A percentile compares a stretch with the other conserved stretches of the same genome.
phyloP scores from a whole-genome alignment of 2,113 vertebrate species.

The Dipodomys ordii region DNA sequence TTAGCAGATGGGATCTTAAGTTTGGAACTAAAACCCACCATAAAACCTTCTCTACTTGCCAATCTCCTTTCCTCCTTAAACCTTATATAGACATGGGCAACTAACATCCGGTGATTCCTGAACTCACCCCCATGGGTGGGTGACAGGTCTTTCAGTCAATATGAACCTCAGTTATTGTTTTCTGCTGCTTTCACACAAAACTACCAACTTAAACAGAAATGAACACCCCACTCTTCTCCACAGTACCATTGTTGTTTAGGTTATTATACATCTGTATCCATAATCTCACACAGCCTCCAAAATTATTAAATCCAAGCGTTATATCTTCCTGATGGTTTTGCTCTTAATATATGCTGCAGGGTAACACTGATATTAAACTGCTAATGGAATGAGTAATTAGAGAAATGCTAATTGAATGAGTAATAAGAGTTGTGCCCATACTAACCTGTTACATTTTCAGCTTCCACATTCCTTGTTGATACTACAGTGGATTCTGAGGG shows the following conservation, averaged over 20 bases:
- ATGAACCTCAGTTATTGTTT: background rate
- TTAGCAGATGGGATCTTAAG: background rate
- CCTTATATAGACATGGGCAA: background rate
- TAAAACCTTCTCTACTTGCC: background rate
- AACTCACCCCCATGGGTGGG: background rate
- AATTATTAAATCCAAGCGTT: background rate
- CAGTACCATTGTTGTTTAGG: background rate
- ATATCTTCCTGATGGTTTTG: background rate
- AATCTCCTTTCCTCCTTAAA: background rate
- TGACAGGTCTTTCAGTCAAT: background rate
- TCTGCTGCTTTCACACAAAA: background rate
- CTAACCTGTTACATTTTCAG: conserved; percentile 35
- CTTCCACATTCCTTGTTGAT: background rate
- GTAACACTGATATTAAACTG: conserved; percentile 14
- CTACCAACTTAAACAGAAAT: background rate
- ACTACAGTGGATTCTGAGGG: background rate
- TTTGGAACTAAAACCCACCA: background rate
- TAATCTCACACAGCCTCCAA: background rate
- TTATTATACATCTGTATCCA: background rate
- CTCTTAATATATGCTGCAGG: background rate
- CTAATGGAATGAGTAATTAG: background rate
- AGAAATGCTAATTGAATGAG: background rate
- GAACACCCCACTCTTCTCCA: background rate
- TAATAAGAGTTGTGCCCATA: background rate
- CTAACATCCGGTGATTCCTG: background rate